Percentiles rank a stretch among this genome's conserved stretches.
Conservation (phyloP, 2,797 vertebrate genomes). For the Hylomyscus alleni region DNA sequence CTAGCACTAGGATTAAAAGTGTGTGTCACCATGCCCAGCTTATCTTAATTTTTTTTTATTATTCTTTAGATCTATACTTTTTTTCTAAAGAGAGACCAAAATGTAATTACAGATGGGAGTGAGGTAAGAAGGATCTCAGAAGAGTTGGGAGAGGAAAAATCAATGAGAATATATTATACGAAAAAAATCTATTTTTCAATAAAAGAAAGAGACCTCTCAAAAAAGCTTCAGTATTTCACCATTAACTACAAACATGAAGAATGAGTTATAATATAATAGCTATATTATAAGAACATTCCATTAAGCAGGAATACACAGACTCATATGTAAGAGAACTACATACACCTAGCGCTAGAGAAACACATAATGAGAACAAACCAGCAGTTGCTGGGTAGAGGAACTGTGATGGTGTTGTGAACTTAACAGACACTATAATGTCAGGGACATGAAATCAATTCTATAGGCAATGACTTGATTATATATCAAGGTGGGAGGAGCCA, state of each 20-base stretch:
- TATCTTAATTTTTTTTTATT: background rate
- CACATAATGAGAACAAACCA: background rate
- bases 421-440: background rate
- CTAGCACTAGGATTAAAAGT: background rate
- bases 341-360: background rate
- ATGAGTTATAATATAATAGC: background rate
- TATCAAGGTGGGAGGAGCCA: background rate
- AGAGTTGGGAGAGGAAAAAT: background rate
- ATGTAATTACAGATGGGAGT: background rate
- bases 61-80: background rate
- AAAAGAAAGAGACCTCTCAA: background rate
- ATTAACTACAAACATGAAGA: slow-evolving; percentile 32
- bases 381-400: background rate
- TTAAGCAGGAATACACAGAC: background rate
- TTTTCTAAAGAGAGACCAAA: background rate
- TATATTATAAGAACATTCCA: background rate
- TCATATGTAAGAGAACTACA: background rate
- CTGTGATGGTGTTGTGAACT: background rate
- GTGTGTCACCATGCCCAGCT: background rate
- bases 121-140: background rate
- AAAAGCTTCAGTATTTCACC: background rate
- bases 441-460: background rate
- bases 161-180: background rate
- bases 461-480: background rate
- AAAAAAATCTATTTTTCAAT: slow-evolving; percentile 15